Base-by-base conservation (phyloP, 2,113 vertebrate genomes). In the Symphodus melops region DNA sequence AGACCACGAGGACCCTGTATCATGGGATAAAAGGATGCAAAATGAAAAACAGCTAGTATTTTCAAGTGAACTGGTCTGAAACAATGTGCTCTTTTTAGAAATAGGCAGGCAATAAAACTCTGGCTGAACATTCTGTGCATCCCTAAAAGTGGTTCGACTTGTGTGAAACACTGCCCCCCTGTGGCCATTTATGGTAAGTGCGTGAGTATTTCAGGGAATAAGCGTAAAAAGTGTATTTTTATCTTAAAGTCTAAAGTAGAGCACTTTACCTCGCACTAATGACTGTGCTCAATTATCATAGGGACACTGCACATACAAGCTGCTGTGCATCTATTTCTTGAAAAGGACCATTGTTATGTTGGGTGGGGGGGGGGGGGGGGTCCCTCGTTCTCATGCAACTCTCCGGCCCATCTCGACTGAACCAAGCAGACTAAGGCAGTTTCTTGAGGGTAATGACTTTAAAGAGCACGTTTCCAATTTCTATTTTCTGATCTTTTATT, bases 1-100 rank as follows among this genome's bases (percentile, higher is more conserved):
- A 99, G 92, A 82, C 98, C 98, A 88, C 98, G 91, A 16, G 96
- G 96, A 81, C 98, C 98, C 98, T 99, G 81, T 4, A 74, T 41
- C 17, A 57, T 59, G 81, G 77, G 17, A 71, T 4, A 42, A 57
- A 85, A 61, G 36, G 1, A 9, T 0, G 8, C 37, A 14, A 44
- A 13, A 20, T 1, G 33, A 20, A 51, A 51, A 51, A n/a, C 48
- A 9, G 42, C 23, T 39, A 13, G 14, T 1, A 1, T 46, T 53
- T 33, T 25, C 0, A 23, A 49, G 25, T 14, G 46, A 28, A 25
- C 63, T 25, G 68, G 48, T 54, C 25, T 67, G 37, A 23, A 48
- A 39, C 6, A 55, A 14, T 39, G 8, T 11, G 1, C 17, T 57
- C 28, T 5, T 5, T 54, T 55, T 16, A 49, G 25, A 53, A 54